A percentile compares a stretch with the other conserved stretches of the same genome.
phyloP scores from a whole-genome alignment of 2,888 invertebrate genomes.

The Argyresthia goedartella region DNA sequence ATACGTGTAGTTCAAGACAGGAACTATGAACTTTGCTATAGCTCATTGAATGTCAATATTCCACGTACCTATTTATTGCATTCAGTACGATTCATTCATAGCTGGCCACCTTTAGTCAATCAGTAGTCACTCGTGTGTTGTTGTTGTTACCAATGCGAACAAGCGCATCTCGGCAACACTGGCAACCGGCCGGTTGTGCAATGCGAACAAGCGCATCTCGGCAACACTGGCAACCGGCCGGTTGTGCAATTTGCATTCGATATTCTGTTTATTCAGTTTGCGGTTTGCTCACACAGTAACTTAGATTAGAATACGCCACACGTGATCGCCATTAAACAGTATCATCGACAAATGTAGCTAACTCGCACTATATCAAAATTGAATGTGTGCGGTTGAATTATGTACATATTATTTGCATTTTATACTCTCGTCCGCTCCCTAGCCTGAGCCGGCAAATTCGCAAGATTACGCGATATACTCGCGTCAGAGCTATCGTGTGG shows the following conservation, averaged over 20 bases:
- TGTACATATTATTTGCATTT: neutral
- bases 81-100: neutral
- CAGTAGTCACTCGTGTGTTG: neutral
- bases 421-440: neutral
- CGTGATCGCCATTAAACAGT: neutral
- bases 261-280: neutral
- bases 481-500: neutral
- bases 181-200: neutral
- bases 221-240: neutral
- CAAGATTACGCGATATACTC: neutral
- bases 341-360: neutral
- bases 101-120: too few species aligned
- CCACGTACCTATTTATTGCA: neutral
- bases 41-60: neutral
- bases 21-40: neutral
- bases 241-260: neutral
- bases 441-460: neutral
- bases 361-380: neutral
- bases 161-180: neutral
- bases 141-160: neutral
- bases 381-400: constrained; percentile 1
- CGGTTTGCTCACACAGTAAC: neutral
- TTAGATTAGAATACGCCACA: neutral
- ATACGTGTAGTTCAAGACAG: neutral
- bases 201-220: neutral